These are phyloP conservation scores for Drosophila nigrodunni DNA, from an alignment of 1,140 invertebrate genomes.

Conservation along the genomic window DNA sequence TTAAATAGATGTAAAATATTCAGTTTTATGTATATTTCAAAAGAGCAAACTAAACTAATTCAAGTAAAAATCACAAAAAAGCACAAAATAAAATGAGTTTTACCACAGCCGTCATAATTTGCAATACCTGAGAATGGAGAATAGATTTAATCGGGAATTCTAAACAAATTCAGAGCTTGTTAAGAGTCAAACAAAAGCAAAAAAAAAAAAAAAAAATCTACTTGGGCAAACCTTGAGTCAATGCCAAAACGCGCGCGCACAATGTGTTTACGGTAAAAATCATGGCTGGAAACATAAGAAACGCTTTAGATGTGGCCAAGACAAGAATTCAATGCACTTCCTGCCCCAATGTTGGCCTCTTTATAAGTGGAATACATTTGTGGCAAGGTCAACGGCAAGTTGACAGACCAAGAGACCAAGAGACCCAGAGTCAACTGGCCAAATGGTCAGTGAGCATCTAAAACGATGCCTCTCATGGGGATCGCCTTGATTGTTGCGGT, in stretches of 20 bases:
- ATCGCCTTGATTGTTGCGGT: constrained; percentile 71
- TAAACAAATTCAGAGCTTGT: neutral
- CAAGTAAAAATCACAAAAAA: no score
- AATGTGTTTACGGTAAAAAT: neutral
- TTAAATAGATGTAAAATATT: no score
- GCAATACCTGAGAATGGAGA: no score
- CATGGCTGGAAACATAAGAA: neutral
- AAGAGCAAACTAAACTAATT: no score
- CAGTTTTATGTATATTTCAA: no score
- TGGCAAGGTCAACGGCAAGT: constrained; percentile 44
- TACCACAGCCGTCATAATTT: no score
- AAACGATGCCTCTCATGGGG: neutral
- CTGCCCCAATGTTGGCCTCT: constrained; percentile 16
- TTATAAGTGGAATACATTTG: constrained; percentile 11
- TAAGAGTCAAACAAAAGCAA: neutral
- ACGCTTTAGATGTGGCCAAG: constrained; percentile 11
- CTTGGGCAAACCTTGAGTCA: constrained; percentile 23
- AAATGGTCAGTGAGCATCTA: constrained; percentile 6
- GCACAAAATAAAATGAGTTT: no score
- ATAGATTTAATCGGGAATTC: neutral
- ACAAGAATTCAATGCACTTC: constrained; percentile 31
- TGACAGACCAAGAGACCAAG: constrained; percentile 24
- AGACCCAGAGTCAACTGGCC: neutral
- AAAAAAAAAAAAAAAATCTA: constrained; percentile 3
- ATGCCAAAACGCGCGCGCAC: constrained; percentile 1